Base-by-base conservation (phyloP, 2,797 vertebrate genomes). In the Leuciscus waleckii region DNA sequence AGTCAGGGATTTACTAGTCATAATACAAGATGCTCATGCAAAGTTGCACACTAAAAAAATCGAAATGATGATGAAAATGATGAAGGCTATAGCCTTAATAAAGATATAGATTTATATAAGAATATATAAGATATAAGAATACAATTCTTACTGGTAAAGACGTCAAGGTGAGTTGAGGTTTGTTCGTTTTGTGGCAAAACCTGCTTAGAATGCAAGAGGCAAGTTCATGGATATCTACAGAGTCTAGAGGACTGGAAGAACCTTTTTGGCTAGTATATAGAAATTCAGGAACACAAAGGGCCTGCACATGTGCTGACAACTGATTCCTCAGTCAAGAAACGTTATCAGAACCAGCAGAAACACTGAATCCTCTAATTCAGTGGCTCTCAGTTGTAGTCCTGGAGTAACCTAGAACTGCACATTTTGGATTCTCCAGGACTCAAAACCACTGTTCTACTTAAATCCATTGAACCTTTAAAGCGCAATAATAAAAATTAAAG, bases 401-500 rank as follows among this genome's bases (percentile, higher is more conserved):
- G 19, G 46, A 54, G 73, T 75, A 35, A 23, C 73, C 19, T 9
- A 23, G 5, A 26, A 75, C 49, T 37, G 49, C 19, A 37, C 29
- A 56, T n/a, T 56, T 56, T 37, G 4, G 51, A 76, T 76, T 76
- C 19, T 29, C 61, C 13, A 63, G 61, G 13, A 29, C 13, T 58
- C 73, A 37, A 32, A n/a, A 37, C 49, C 29, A 54, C 17, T 35
- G 46, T 75, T 51, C 10, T 54, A 75, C 46, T 37, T 56, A 82
- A 61, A 5, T 13, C 70, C 16, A 54, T 51, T 51, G 65, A 26
- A 29, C 41, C 21, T 75, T 75, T 61, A 74, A 73, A 46, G 26
- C 29, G 51, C 14, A 39, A 75, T 58, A 61, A 74, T n/a, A 63
- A 26, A 74, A 83, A 81, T 81, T 5, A 56, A 83, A 37, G 11